Percentiles rank a stretch among this genome's conserved stretches.
phyloP scores from a whole-genome alignment of 2,797 vertebrate species.

The Macropodus opercularis region DNA sequence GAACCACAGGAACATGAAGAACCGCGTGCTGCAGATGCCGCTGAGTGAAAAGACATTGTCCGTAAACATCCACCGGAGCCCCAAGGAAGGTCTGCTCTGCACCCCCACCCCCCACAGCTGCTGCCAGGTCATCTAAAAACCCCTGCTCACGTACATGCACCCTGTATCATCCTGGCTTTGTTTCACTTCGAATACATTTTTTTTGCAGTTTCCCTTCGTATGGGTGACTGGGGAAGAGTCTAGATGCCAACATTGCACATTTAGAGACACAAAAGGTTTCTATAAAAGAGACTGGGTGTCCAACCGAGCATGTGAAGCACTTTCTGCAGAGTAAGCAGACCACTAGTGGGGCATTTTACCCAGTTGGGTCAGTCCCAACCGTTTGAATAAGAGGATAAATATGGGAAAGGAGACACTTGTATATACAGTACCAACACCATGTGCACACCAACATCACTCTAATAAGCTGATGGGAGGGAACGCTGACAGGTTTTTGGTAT shows the following conservation, averaged over 20 bases:
- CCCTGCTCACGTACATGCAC: conserved; percentile 4
- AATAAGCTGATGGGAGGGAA: conserved; percentile 46
- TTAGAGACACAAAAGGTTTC: conserved; percentile 45
- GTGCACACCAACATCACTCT: conserved; percentile 39
- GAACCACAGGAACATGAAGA: conserved; percentile 93
- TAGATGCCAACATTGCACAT: conserved; percentile 63
- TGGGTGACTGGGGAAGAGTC: conserved; percentile 37
- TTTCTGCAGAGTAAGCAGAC: conserved; percentile 46
- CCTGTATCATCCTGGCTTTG: conserved; percentile 13
- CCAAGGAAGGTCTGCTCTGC: conserved; percentile 94
- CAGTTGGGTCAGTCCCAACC: conserved; percentile 5
- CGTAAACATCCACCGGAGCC: conserved; percentile 93
- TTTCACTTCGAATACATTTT: conserved; percentile 30
- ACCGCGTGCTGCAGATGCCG: conserved; percentile 94
- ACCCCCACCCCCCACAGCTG: conserved; percentile 94
- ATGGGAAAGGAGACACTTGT: conserved; percentile 21
- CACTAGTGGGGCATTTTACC: conserved; percentile 44
- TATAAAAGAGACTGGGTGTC: conserved; percentile 43
- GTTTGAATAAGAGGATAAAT: conserved; percentile 41
- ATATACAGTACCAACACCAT: conserved; percentile 32
- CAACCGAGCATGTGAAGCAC: conserved; percentile 54
- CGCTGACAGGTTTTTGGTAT: conserved; percentile 35
- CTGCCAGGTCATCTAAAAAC: conserved; percentile 94
- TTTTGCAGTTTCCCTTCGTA: conserved; percentile 34
- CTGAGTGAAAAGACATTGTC: conserved; percentile 97